Percentiles rank a stretch among this genome's conserved stretches.
Conservation (phyloP, 1,140 invertebrate species). For the Hyles vespertilio region DNA sequence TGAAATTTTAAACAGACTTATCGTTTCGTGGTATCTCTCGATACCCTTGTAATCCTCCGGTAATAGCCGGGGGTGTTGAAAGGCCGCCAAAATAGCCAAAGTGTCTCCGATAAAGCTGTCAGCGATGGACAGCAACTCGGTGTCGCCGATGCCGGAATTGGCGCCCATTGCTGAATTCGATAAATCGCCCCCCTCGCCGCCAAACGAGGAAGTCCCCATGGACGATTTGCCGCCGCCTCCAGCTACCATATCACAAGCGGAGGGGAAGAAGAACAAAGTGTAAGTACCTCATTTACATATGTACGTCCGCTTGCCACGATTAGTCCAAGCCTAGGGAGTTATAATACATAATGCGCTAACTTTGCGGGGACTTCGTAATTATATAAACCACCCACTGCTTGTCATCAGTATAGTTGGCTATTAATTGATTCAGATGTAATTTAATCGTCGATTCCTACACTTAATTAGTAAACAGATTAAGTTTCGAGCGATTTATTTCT, state of each 20-base stretch:
- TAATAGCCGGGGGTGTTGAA: slow-evolving; percentile 35
- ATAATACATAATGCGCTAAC: too few species aligned
- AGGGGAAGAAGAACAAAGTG: slow-evolving; percentile 74
- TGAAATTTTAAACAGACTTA: slow-evolving; percentile 4
- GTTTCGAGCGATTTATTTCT: too few species aligned
- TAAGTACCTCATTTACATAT: slow-evolving; percentile 36
- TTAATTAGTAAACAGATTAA: too few species aligned
- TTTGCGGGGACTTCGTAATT: too few species aligned
- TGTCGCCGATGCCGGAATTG: slow-evolving; percentile 79
- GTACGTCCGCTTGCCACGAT: background rate
- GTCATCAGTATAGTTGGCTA: too few species aligned
- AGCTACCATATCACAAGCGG: slow-evolving; percentile 73
- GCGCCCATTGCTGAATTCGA: slow-evolving; percentile 80
- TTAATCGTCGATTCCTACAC: too few species aligned
- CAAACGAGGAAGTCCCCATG: slow-evolving; percentile 77
- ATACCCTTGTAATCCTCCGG: slow-evolving; percentile 35
- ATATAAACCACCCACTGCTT: too few species aligned
- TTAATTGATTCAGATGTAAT: too few species aligned
- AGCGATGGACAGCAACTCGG: slow-evolving; percentile 79
- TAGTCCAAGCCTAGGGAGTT: too few species aligned
- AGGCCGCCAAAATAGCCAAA: slow-evolving; percentile 58
- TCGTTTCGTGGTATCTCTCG: slow-evolving; percentile 2
- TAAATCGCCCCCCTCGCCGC: slow-evolving; percentile 79
- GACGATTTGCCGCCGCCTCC: slow-evolving; percentile 78
- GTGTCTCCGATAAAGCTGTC: slow-evolving; percentile 76